Conservation (phyloP, 2,888 invertebrate genomes). For the Rhaphigaster nebulosa region DNA sequence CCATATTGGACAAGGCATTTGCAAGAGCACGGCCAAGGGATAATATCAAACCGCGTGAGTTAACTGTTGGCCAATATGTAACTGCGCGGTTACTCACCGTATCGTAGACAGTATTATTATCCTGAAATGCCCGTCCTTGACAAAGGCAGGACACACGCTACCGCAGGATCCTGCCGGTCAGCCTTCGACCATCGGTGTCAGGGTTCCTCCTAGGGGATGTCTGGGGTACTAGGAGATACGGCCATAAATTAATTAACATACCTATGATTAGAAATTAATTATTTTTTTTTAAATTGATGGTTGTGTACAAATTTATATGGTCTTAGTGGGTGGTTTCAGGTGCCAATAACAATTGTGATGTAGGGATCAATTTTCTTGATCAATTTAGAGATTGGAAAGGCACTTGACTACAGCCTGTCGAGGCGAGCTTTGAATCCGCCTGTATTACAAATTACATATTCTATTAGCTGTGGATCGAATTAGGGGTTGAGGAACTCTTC, state of each 20-base stretch:
- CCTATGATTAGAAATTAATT: background rate
- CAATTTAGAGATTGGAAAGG: background rate
- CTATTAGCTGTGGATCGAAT: too few species aligned
- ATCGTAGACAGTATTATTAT: background rate
- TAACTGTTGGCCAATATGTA: background rate
- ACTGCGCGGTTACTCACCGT: background rate
- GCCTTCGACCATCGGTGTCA: background rate
- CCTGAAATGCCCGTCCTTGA: background rate
- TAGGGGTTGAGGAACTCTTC: too few species aligned
- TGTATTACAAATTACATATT: too few species aligned
- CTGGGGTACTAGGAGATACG: background rate
- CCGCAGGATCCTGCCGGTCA: background rate
- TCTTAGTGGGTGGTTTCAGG: background rate
- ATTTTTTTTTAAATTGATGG: background rate
- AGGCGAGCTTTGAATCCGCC: too few species aligned
- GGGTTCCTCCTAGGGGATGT: background rate
- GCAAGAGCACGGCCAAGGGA: too few species aligned
- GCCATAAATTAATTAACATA: background rate
- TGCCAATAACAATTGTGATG: background rate
- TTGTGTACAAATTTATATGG: background rate
- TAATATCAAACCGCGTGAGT: background rate
- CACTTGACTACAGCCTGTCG: too few species aligned
- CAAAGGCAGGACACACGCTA: background rate
- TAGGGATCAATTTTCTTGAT: background rate
- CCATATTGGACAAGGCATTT: background rate